Conservation (phyloP, 2,888 invertebrate species). For the Schizaphis graminum region DNA sequence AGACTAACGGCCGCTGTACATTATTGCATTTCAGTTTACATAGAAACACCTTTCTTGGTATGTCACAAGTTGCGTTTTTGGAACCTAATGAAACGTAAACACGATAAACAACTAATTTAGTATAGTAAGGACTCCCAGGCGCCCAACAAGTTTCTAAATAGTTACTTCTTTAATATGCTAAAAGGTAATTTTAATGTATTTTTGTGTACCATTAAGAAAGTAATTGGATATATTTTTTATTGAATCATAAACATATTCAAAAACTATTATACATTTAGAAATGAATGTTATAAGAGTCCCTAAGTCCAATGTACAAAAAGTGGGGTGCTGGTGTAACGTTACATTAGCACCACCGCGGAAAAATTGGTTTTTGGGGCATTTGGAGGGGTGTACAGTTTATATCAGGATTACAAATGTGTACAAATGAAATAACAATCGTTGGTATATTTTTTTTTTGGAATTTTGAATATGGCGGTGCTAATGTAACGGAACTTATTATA, state of each 20-base stretch:
- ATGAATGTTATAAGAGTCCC: no score
- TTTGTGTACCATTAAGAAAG: neutral
- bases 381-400: no score
- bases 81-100: slow-evolving; percentile 43
- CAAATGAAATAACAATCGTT: no score
- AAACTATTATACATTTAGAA: neutral
- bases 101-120: slow-evolving; percentile 49
- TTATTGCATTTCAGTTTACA: slow-evolving; percentile 21
- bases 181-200: neutral
- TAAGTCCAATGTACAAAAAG: no score
- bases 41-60: neutral
- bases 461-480: no score
- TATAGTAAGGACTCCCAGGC: neutral
- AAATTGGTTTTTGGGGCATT: no score
- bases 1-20: neutral
- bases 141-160: slow-evolving; percentile 43
- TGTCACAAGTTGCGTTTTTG: neutral
- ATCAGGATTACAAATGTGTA: no score
- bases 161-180: neutral
- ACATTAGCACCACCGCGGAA: no score
- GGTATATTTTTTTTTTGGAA: no score
- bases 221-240: neutral
- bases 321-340: no score
- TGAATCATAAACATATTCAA: neutral
- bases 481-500: no score